These are phyloP conservation scores for Gobiocypris rarus DNA, from an alignment of 2,113 vertebrate genomes.

Conservation along the genomic window DNA sequence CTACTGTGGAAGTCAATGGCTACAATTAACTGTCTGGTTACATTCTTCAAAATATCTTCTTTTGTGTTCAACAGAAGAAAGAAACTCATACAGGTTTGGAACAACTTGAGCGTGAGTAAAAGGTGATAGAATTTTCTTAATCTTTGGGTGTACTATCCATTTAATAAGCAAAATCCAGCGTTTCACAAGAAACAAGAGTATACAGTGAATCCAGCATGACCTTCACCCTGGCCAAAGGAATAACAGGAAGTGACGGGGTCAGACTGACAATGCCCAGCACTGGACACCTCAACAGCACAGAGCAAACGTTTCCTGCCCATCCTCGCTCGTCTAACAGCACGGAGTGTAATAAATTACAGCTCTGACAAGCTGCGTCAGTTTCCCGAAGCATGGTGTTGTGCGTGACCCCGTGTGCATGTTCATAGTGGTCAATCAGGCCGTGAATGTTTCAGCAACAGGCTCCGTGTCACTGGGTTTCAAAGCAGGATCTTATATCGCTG, in stretches of 20 bases:
- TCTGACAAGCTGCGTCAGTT: slow-evolving; percentile 9
- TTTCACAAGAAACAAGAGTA: neutral
- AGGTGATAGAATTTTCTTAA: too few species aligned
- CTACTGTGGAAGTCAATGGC: too few species aligned
- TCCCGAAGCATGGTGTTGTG: neutral
- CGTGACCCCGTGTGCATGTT: neutral
- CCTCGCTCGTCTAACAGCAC: neutral
- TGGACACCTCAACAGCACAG: neutral
- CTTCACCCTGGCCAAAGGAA: slow-evolving; percentile 36
- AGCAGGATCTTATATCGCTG: slow-evolving; percentile 49
- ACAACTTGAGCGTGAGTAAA: too few species aligned
- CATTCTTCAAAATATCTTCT: too few species aligned
- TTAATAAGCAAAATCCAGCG: neutral
- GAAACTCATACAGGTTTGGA: too few species aligned
- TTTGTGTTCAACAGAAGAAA: too few species aligned
- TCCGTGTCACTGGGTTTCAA: neutral
- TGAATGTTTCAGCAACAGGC: neutral
- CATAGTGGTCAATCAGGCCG: too few species aligned
- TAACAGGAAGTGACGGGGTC: slow-evolving; percentile 58
- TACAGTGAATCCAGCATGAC: slow-evolving; percentile 1
- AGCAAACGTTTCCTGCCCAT: slow-evolving; percentile 29
- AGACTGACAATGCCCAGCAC: neutral
- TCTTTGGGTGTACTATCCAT: too few species aligned
- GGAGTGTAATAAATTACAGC: neutral
- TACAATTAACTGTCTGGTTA: too few species aligned